phyloP scores from a whole-genome alignment of 2,888 invertebrate species.

The Ophion ventricosus region DNA sequence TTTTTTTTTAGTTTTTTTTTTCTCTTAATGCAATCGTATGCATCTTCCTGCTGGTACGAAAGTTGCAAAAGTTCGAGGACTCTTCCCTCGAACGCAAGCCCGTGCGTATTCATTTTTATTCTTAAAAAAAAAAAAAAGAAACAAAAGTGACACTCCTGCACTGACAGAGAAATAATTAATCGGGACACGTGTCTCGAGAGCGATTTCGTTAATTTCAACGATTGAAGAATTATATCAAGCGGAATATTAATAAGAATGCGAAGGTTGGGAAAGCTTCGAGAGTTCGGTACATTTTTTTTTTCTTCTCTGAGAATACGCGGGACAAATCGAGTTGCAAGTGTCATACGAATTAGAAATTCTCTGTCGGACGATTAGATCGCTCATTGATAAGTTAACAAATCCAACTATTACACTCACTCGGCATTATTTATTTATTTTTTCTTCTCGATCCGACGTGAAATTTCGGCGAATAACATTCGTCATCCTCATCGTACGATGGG shows the following conservation, averaged over 20 bases:
- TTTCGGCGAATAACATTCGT: neutral
- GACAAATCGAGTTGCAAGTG: neutral
- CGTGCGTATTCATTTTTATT: constrained; percentile 15
- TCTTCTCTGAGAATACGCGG: neutral
- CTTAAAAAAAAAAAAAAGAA: neutral
- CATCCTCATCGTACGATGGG: constrained; percentile 13
- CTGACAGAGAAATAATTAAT: constrained; percentile 33
- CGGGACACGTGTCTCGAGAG: neutral
- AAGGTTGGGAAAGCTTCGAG: neutral
- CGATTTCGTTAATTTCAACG: neutral
- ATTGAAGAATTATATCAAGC: constrained; percentile 23
- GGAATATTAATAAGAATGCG: neutral
- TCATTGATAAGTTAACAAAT: neutral
- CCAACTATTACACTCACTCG: neutral
- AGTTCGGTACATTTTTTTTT: neutral
- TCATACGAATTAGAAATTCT: neutral
- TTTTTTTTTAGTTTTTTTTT: constrained; percentile 11
- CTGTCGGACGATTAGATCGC: neutral
- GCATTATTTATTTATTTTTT: neutral
- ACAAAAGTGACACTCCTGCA: constrained; percentile 39
- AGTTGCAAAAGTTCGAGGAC: neutral
- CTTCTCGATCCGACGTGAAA: neutral
- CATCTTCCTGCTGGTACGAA: neutral
- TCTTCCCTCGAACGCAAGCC: neutral
- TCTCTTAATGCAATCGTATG: neutral